Conservation (phyloP, 2,797 vertebrate species). For the Limnodromus scolopaceus region DNA sequence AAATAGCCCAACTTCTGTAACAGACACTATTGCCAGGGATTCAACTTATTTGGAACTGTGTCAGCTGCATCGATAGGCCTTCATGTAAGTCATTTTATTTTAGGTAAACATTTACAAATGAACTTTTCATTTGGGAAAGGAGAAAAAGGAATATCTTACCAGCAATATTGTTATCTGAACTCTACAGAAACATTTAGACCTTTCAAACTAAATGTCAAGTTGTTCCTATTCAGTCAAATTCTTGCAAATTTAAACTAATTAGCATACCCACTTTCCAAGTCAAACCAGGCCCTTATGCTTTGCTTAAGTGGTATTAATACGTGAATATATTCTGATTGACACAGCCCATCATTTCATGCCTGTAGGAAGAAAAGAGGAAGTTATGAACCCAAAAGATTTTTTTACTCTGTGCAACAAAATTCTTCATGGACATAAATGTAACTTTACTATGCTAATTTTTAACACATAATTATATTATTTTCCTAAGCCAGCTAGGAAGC, state of each 20-base stretch:
- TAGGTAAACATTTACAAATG: slow-evolving; percentile 44
- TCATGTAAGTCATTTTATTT: neutral
- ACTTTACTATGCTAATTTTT: neutral
- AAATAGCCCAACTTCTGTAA: neutral
- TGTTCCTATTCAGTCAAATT: slow-evolving; percentile 44
- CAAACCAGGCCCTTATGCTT: slow-evolving; percentile 13
- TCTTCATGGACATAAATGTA: neutral
- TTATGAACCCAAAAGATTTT: neutral
- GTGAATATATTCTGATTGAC: neutral
- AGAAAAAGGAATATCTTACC: neutral
- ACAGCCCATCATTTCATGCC: neutral
- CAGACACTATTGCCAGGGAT: neutral
- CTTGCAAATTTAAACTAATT: slow-evolving; percentile 56
- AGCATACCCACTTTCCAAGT: slow-evolving; percentile 8
- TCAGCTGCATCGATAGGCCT: neutral
- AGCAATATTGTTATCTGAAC: neutral
- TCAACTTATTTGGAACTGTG: neutral
- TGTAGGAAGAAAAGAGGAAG: neutral
- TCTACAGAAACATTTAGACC: slow-evolving; percentile 39
- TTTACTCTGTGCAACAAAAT: neutral
- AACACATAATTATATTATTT: neutral
- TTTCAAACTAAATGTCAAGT: slow-evolving; percentile 65
- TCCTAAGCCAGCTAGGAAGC: neutral
- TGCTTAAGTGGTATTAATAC: slow-evolving; percentile 1
- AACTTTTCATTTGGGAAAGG: neutral